Base-by-base conservation (phyloP, 2,113 vertebrate genomes). In the Macrotus californicus region DNA sequence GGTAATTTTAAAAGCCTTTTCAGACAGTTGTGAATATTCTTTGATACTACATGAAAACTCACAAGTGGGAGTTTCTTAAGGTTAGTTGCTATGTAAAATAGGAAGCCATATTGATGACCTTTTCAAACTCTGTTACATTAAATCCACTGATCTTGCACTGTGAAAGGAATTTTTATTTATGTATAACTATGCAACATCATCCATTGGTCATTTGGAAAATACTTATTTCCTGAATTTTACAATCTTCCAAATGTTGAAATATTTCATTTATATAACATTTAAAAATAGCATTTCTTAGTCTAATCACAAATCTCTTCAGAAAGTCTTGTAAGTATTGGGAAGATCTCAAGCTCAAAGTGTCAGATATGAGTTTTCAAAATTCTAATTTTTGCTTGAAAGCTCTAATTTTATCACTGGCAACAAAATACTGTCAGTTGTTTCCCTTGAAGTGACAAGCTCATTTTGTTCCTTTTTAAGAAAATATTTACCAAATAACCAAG, bases 101-200 rank as follows among this genome's bases (percentile, higher is more conserved):
- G 83, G 52, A 95, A 93, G 83, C 10, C 39, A 83, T 18, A 93
- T 10, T 26, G 64, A 77, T 36, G n/a, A 91, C 73, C 29, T 34
- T 85, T 89, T 81, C 75, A 64, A 89, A 94, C 19, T 96, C 56
- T 88, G 43, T 70, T 56, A 34, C 31, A 61, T 48, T 81, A 85
- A 85, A 69, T 67, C 31, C 31, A 80, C 19, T 82, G 41, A 54
- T 39, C 67, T 85, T 85, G 31, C 11, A 81, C 29, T 86, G 26
- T 76, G n/a, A 69, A 90, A 86, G 36, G 26, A 66, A 66, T 13
- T 76, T 88, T 92, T 87, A 64, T 70, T n/a, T 86, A 59, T 46
- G 36, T 16, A 52, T 79, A 85, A 96, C 46, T 94, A 64, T 85
- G 46, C 87, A 88, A 95, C n/a, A 88, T 88, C 46, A 77, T 64